A percentile compares a stretch with the other conserved stretches of the same genome.
phyloP scores from a whole-genome alignment of 2,888 invertebrate species.

The Thymelicus sylvestris region DNA sequence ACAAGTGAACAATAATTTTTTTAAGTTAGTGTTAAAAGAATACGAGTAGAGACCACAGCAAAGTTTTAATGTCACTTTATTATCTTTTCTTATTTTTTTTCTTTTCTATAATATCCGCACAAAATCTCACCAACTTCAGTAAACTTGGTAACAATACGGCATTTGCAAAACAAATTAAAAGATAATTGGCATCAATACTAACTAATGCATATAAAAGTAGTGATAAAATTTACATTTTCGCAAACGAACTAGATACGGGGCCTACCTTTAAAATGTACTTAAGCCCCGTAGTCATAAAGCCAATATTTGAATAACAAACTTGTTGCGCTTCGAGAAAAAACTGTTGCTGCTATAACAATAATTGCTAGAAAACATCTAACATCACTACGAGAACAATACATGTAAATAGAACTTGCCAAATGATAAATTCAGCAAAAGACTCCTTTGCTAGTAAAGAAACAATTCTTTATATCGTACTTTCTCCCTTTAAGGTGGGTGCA shows the following conservation, averaged over 20 bases:
- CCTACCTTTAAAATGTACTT: not conserved
- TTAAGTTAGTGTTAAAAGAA: no score
- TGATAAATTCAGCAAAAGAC: not conserved
- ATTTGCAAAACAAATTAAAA: no score
- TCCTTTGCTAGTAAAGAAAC: not conserved
- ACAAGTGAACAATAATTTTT: no score
- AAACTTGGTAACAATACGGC: not conserved
- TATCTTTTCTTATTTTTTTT: no score
- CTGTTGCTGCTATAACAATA: not conserved
- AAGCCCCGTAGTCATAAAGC: not conserved
- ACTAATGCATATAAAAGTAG: not conserved
- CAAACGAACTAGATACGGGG: not conserved
- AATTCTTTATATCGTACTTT: not conserved
- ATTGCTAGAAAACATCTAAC: not conserved
- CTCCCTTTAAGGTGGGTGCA: not conserved
- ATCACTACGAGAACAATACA: not conserved
- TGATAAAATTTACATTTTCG: not conserved
- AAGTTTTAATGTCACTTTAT: not conserved
- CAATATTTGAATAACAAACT: not conserved
- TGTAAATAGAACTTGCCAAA: not conserved
- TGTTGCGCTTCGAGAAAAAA: slow-evolving; percentile 3
- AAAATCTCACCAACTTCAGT: not conserved
- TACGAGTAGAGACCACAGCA: not conserved
- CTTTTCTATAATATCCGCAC: not conserved
- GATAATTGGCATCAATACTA: not conserved